Conservation (phyloP, 2,797 vertebrate genomes). For the Karalla daura region DNA sequence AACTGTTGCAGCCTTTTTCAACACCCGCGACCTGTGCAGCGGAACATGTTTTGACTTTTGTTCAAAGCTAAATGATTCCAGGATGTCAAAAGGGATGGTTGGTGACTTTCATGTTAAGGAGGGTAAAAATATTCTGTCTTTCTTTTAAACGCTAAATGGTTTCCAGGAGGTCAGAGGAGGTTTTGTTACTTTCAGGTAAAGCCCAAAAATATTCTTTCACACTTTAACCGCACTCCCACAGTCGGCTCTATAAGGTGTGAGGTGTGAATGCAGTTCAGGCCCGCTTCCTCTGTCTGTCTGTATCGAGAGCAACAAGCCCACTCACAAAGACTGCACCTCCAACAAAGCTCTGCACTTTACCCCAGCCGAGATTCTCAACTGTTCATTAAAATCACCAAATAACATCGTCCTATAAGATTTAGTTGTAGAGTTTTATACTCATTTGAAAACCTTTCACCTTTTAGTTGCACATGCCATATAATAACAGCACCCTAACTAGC, state of each 20-base stretch:
- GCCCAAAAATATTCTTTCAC: conserved; percentile 11
- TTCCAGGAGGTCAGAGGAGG: too few relatives aligned
- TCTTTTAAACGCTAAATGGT: too few relatives aligned
- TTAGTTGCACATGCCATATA: too few relatives aligned
- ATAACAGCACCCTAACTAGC: too few relatives aligned
- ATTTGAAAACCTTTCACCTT: too few relatives aligned
- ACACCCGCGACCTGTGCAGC: background rate
- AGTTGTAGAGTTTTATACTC: too few relatives aligned
- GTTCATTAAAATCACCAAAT: too few relatives aligned
- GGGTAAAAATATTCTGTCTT: too few relatives aligned
- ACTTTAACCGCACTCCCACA: background rate
- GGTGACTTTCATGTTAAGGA: background rate
- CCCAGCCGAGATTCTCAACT: too few relatives aligned
- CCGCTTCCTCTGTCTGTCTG: conserved; percentile 6
- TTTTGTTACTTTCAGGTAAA: too few relatives aligned
- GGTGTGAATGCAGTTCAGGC: conserved; percentile 12
- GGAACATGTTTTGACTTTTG: background rate
- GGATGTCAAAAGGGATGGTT: background rate
- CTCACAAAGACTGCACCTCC: conserved; percentile 11
- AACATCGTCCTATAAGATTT: too few relatives aligned
- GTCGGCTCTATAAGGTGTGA: conserved; percentile 5
- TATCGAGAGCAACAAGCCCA: conserved; percentile 23
- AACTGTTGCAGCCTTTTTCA: background rate
- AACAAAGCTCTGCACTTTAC: background rate
- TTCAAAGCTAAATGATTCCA: background rate